Conservation (phyloP, 2,888 invertebrate genomes). For the Entomobrya multifasciata region DNA sequence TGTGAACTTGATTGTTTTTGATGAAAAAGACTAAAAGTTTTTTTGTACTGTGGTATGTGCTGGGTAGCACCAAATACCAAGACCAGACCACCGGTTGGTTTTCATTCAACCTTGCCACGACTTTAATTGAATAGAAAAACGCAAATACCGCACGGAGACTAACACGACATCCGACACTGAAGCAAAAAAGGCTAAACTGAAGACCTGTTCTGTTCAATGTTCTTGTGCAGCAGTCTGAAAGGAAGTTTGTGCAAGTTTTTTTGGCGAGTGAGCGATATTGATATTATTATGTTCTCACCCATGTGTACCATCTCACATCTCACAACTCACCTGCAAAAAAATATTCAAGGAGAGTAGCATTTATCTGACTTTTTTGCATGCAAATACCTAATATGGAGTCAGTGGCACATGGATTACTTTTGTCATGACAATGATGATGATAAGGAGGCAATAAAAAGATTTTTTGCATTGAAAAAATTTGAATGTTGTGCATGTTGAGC, state of each 20-base stretch:
- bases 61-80: too few relatives aligned
- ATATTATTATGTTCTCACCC: neutral
- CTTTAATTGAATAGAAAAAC: neutral
- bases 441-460: conserved; percentile 28
- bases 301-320: too few relatives aligned
- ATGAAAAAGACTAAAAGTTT: too few relatives aligned
- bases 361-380: neutral
- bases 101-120: neutral
- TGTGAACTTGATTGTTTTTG: too few relatives aligned
- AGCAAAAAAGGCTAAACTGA: neutral
- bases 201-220: too few relatives aligned
- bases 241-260: neutral
- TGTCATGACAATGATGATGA: neutral
- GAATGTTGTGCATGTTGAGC: too few relatives aligned
- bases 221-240: neutral
- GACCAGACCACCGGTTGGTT: too few relatives aligned
- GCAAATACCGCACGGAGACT: neutral
- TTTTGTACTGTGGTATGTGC: too few relatives aligned
- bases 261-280: neutral
- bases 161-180: neutral
- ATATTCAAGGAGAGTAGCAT: too few relatives aligned
- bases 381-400: neutral
- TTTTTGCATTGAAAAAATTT: conserved; percentile 22
- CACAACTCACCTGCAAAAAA: too few relatives aligned
- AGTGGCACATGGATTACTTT: neutral